Evolutionary conservation across 2,888 invertebrate genomes (phyloP).

Genomic region (Proisotoma minuta): DNA sequence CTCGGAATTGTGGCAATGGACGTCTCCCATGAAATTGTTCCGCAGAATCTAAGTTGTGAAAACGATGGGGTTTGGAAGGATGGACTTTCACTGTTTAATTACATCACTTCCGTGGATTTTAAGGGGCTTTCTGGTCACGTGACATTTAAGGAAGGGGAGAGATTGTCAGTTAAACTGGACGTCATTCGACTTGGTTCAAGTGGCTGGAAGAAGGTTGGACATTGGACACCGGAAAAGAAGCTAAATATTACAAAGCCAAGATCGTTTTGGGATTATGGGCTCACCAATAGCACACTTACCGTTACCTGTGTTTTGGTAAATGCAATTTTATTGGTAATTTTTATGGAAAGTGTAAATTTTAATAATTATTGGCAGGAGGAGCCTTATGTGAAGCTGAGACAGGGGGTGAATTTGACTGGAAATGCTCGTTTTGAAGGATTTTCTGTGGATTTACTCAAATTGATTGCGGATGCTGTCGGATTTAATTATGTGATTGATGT

Average conservation of each 20-base stretch:
- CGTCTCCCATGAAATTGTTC: slow-evolving; percentile 62
- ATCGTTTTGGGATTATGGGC: slow-evolving; percentile 75
- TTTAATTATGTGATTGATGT: slow-evolving; percentile 79
- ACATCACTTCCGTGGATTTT: slow-evolving; percentile 69
- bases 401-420: slow-evolving; percentile 75
- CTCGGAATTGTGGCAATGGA: slow-evolving; percentile 54
- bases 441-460: slow-evolving; percentile 79
- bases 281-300: slow-evolving; percentile 80
- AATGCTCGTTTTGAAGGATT: slow-evolving; percentile 84
- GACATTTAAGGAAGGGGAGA: slow-evolving; percentile 76
- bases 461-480: slow-evolving; percentile 76
- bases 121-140: slow-evolving; percentile 84
- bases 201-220: slow-evolving; percentile 72
- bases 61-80: slow-evolving; percentile 72
- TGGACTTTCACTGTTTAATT: slow-evolving; percentile 69
- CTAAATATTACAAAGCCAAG: slow-evolving; percentile 77
- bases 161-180: slow-evolving; percentile 79
- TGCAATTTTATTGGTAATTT: too few species aligned
- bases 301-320: slow-evolving; percentile 76
- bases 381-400: slow-evolving; percentile 85
- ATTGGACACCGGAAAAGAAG: slow-evolving; percentile 70
- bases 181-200: slow-evolving; percentile 74
- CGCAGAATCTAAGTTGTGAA: slow-evolving; percentile 70
- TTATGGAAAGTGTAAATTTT: background rate
- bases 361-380: slow-evolving; percentile 67